Conservation (phyloP, 2,797 vertebrate species). For the Enteromius unitaeniatus region DNA sequence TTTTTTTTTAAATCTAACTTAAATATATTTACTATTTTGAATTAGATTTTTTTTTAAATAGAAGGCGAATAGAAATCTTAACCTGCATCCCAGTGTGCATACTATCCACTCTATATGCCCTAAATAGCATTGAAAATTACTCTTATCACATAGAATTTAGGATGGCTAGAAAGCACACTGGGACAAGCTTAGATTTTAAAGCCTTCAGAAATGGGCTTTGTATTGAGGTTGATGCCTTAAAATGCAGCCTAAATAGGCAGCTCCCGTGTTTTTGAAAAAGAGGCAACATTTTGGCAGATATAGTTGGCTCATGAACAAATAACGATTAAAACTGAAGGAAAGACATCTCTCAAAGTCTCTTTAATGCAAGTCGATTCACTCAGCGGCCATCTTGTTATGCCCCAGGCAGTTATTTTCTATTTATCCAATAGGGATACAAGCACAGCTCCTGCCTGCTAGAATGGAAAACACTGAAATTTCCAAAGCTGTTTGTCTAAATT, state of each 20-base stretch:
- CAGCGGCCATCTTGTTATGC: background rate
- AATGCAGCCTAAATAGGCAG: background rate
- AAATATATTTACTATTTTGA: background rate
- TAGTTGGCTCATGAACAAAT: slow-evolving; percentile 57
- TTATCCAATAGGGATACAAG: background rate
- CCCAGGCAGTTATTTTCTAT: background rate
- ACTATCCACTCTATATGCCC: too few species aligned
- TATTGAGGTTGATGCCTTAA: background rate
- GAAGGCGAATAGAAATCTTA: background rate
- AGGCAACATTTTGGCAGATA: slow-evolving; percentile 45
- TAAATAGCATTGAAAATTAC: too few species aligned
- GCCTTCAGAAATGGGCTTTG: background rate
- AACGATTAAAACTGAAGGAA: slow-evolving; percentile 17
- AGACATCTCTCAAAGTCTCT: background rate
- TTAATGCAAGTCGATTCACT: background rate
- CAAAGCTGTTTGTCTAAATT: background rate
- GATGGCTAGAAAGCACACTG: too few species aligned
- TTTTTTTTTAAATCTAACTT: background rate
- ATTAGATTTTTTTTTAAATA: background rate
- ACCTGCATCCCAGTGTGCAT: too few species aligned
- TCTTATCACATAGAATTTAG: too few species aligned
- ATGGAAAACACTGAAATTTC: background rate
- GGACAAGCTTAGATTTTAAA: background rate
- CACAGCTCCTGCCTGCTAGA: background rate
- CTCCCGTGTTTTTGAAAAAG: background rate